phyloP scores from a whole-genome alignment of 2,888 invertebrate species.

The Heliconius erato region DNA sequence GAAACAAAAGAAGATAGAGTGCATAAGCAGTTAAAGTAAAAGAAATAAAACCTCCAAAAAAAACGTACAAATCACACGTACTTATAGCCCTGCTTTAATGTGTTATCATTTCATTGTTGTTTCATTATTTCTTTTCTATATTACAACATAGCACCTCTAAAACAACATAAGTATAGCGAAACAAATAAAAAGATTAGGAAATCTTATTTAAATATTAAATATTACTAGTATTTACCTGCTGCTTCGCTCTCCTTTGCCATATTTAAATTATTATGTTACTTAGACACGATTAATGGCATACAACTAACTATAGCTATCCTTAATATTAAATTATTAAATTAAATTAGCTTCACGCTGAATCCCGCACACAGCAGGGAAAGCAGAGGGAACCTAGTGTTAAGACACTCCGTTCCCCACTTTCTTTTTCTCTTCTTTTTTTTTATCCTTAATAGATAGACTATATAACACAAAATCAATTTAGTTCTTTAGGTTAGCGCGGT shows the following conservation, averaged over 20 bases:
- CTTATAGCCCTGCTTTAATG: neutral
- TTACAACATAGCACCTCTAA: constrained; percentile 10
- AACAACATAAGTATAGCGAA: neutral
- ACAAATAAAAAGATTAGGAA: constrained; percentile 20
- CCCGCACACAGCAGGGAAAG: no score
- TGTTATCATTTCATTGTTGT: neutral
- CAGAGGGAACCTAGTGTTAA: no score
- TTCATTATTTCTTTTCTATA: neutral
- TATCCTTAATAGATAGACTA: neutral
- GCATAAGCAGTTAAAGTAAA: neutral
- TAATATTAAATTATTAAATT: no score
- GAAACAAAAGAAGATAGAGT: neutral
- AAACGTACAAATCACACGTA: neutral
- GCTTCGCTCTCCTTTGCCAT: neutral
- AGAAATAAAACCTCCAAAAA: neutral
- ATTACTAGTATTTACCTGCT: neutral
- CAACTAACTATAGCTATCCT: neutral
- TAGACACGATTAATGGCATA: no score
- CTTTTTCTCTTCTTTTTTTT: no score
- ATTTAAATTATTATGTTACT: no score
- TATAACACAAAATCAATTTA: neutral
- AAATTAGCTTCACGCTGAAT: no score
- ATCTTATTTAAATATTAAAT: neutral
- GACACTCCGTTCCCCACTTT: no score
- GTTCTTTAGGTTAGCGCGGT: neutral